A percentile compares a stretch with the other conserved stretches of the same genome.
Evolutionary conservation across 2,113 vertebrate species (phyloP).

Genomic region (Serilophus lunatus): DNA sequence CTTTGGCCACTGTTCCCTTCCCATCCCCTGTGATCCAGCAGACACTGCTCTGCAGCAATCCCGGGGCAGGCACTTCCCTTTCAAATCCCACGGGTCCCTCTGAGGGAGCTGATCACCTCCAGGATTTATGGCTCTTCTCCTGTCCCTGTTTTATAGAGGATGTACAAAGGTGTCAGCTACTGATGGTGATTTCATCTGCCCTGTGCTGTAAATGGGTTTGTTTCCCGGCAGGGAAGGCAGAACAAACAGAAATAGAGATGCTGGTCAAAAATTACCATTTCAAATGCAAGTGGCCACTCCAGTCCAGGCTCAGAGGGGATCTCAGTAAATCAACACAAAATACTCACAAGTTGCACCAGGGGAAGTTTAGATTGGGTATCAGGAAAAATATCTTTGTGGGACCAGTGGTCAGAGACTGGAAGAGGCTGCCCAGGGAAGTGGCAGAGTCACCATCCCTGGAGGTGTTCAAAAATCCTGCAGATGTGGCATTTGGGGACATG

Average conservation of each 20-base stretch:
- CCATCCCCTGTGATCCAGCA: not conserved
- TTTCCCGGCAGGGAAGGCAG: not conserved
- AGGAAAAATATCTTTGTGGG: not conserved
- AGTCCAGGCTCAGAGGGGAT: not conserved
- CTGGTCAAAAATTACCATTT: not conserved
- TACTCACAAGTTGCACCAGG: not conserved
- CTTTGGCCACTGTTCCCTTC: not conserved
- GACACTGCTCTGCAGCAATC: not conserved
- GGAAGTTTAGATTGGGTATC: not conserved
- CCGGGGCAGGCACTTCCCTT: not conserved
- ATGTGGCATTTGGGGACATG: not conserved
- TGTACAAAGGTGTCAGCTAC: not conserved
- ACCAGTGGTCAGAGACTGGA: not conserved
- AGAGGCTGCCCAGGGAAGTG: not conserved
- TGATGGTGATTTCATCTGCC: not conserved
- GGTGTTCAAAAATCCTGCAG: not conserved
- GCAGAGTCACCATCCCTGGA: not conserved
- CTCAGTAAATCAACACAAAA: not conserved
- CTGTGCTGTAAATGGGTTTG: not conserved
- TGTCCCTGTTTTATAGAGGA: not conserved
- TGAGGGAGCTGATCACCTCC: not conserved
- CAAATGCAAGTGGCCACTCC: not conserved
- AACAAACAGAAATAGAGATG: not conserved
- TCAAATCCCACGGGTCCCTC: not conserved
- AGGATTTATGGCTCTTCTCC: not conserved